phyloP scores from a whole-genome alignment of 2,797 vertebrate genomes.

The Siniperca undulata region DNA sequence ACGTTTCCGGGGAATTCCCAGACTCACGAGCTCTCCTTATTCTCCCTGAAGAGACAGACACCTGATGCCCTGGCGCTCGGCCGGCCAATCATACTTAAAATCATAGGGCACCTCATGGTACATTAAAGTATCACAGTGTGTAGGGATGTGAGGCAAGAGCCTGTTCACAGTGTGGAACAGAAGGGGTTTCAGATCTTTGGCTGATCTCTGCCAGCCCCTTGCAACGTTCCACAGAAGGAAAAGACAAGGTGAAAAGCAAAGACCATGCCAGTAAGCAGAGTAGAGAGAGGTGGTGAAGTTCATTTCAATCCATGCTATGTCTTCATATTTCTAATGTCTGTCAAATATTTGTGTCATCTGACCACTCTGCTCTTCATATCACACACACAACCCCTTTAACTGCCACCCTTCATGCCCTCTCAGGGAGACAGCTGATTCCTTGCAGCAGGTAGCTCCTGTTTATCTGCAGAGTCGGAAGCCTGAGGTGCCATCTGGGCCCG shows the following conservation, averaged over 20 bases:
- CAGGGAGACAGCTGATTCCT: conserved; percentile 48
- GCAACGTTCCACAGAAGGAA: conserved; percentile 61
- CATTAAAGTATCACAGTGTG: conserved; percentile 91
- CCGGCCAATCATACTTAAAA: conserved; percentile 78
- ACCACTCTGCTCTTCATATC: conserved; percentile 71
- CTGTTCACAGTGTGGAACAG: conserved; percentile 78
- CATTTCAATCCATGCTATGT: conserved; percentile 57
- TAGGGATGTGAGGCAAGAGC: conserved; percentile 81
- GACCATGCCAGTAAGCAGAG: conserved; percentile 70
- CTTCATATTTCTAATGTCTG: conserved; percentile 53
- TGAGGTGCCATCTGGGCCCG: conserved; percentile 94
- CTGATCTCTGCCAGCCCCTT: conserved; percentile 73
- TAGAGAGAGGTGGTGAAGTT: conserved; percentile 70
- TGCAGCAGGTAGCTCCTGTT: conserved; percentile 54
- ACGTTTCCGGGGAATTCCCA: conserved; percentile 37
- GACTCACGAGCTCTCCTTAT: conserved; percentile 40
- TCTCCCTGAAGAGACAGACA: conserved; percentile 71
- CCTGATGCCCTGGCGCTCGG: conserved; percentile 56
- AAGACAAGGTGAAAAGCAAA: conserved; percentile 76
- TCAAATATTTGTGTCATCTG: conserved; percentile 49
- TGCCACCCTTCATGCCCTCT: conserved; percentile 47
- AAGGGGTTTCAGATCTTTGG: conserved; percentile 65
- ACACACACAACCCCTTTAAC: conserved; percentile 61
- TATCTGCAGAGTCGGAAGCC: conserved; percentile 91
- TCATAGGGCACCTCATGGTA: conserved; percentile 88